Conservation (phyloP, 1,140 invertebrate genomes). For the Drosophila arawakana region DNA sequence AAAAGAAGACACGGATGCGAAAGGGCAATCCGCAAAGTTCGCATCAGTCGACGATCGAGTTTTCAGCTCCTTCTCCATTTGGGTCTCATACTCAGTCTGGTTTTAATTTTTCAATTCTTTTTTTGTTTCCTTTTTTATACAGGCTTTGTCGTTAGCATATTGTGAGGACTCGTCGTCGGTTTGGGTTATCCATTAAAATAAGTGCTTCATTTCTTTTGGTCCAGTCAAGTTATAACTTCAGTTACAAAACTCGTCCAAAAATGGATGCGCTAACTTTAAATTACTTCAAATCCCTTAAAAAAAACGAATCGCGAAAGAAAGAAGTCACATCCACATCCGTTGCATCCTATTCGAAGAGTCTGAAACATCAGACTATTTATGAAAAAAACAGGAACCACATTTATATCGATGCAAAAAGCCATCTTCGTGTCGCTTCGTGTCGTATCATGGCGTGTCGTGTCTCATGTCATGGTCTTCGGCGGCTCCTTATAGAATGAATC, state of each 20-base stretch:
- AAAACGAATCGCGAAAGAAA: background rate
- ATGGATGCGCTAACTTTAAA: constrained; percentile 70
- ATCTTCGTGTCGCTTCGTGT: constrained; percentile 36
- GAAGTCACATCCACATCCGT: constrained; percentile 64
- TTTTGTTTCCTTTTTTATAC: background rate
- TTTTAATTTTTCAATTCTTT: constrained; percentile 9
- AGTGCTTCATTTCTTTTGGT: constrained; percentile 66
- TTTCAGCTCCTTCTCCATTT: constrained; percentile 2
- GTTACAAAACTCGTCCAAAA: constrained; percentile 63
- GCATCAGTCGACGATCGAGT: constrained; percentile 20
- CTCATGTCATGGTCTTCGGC: constrained; percentile 8
- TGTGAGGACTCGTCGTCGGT: constrained; percentile 28
- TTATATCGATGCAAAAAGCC: constrained; percentile 48
- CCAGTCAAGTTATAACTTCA: constrained; percentile 57
- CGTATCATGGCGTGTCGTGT: constrained; percentile 22
- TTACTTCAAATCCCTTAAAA: constrained; percentile 11
- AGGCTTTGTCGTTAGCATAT: constrained; percentile 30
- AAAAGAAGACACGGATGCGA: constrained; percentile 22
- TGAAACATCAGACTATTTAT: constrained; percentile 30
- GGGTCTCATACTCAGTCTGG: background rate
- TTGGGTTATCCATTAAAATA: constrained; percentile 75
- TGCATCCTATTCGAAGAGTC: constrained; percentile 13
- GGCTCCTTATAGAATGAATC: constrained; percentile 71
- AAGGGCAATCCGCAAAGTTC: background rate
- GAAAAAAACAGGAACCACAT: constrained; percentile 28